Base-by-base conservation (phyloP, 2,797 vertebrate genomes). In the Pyrocephalus nanus region DNA sequence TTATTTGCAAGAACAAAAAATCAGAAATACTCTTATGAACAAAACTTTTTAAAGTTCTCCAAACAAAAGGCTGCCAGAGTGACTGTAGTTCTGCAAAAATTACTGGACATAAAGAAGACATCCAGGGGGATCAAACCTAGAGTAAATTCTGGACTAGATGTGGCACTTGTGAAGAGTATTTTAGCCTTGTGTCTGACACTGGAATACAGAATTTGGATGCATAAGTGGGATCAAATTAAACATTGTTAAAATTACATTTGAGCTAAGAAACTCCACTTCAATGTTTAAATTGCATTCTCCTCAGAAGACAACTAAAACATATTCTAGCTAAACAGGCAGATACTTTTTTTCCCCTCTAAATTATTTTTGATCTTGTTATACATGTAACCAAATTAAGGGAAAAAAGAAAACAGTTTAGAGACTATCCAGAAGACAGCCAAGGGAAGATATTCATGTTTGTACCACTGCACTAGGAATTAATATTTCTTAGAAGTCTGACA, bases 311-410 rank as follows among this genome's bases (percentile, higher is more conserved):
- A 67, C 30, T n/a, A 88, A 69, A 55, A 55, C 16, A n/a, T 34
- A 42, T 42, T 47, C 36, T 60, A 94, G 34, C 58, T 91, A 85
- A 94, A 21, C 27, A 42, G 42, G 42, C 42, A 66, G 45, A 76
- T n/a, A 65, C 14, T 7, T 23, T 32, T 34, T 50, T 67, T 17
- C 12, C n/a, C 12, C n/a, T 55, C 45, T 76, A 88, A 82, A 71
- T 81, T 83, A 76, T 30, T 85, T 92, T 70, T 90, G 4, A 78
- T 77, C 72, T 90, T 90, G 34, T 95, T 91, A 93, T 26, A 81
- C 9, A n/a, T 2, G 5, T 90, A 96, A 88, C 32, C 69, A 85
- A 78, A 93, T 93, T 78, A 93, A 79, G 5, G 42, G 61, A 86
- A 21, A 77, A 79, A 92, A 87, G 22, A 64, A 79, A 74, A 50